Conservation (phyloP, 2,888 invertebrate species). For the Itoplectis maculator region DNA sequence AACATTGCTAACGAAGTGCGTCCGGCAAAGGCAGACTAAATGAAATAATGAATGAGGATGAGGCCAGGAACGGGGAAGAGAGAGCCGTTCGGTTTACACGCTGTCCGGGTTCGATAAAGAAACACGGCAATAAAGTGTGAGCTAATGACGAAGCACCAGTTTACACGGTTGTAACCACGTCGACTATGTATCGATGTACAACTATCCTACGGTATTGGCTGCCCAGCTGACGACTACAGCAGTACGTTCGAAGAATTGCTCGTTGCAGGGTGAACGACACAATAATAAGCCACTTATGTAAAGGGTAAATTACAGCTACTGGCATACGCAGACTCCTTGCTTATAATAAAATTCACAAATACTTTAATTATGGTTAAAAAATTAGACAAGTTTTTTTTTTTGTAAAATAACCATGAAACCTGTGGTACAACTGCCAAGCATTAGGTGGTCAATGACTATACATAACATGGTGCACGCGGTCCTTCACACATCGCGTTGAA, state of each 20-base stretch:
- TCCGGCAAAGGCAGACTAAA: slow-evolving; percentile 17
- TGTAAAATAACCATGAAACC: background rate
- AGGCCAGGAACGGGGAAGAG: slow-evolving; percentile 18
- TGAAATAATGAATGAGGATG: slow-evolving; percentile 40
- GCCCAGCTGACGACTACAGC: background rate
- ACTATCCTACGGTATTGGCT: background rate
- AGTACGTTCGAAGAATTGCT: slow-evolving; percentile 17
- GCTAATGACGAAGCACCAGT: slow-evolving; percentile 57
- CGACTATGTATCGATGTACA: slow-evolving; percentile 25
- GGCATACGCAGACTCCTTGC: background rate
- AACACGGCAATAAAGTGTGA: slow-evolving; percentile 53
- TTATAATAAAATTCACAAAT: background rate
- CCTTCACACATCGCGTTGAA: slow-evolving; percentile 5
- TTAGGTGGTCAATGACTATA: background rate
- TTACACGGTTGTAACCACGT: slow-evolving; percentile 39
- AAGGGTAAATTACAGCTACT: background rate
- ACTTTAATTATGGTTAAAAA: background rate
- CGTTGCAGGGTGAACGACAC: background rate
- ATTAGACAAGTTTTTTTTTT: background rate
- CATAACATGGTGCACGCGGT: background rate
- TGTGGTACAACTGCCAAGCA: background rate
- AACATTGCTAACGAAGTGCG: slow-evolving; percentile 29
- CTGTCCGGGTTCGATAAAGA: slow-evolving; percentile 46
- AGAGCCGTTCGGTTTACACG: slow-evolving; percentile 37
- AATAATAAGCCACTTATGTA: background rate